Conservation (phyloP, 2,888 invertebrate genomes). For the Phrixothrix hirtus region DNA sequence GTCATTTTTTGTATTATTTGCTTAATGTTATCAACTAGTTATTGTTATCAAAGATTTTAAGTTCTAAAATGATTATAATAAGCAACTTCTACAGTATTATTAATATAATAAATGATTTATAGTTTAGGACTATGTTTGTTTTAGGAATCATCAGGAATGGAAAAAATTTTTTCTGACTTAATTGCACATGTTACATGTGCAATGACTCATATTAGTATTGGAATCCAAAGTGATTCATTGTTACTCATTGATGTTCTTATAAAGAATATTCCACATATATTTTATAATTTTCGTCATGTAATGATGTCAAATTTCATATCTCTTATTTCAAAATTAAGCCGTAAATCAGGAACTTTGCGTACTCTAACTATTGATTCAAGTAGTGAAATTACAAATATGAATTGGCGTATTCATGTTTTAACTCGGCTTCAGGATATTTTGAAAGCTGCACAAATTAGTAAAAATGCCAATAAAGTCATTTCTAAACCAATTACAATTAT, state of each 20-base stretch:
- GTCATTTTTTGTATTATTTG: too few relatives aligned
- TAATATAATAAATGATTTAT: too few relatives aligned
- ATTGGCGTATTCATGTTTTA: constrained; percentile 79
- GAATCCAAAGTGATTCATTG: constrained; percentile 83
- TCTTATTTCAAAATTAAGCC: constrained; percentile 77
- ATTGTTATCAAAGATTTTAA: too few relatives aligned
- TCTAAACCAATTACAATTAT: background rate
- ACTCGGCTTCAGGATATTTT: constrained; percentile 69
- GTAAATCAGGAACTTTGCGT: constrained; percentile 67
- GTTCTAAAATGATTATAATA: too few relatives aligned
- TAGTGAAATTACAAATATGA: constrained; percentile 73
- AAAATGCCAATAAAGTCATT: constrained; percentile 2
- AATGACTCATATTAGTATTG: constrained; percentile 84
- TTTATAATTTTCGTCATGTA: constrained; percentile 69
- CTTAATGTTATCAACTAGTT: too few relatives aligned
- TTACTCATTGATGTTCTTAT: constrained; percentile 77
- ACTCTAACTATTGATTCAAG: constrained; percentile 71
- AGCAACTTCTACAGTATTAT: too few relatives aligned
- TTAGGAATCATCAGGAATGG: constrained; percentile 55
- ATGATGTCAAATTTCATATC: constrained; percentile 80
- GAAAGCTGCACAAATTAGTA: constrained; percentile 47
- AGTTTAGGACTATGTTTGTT: too few relatives aligned
- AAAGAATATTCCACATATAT: constrained; percentile 65
- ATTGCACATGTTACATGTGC: constrained; percentile 83
- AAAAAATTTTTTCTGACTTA: constrained; percentile 74